Percentiles rank a stretch among this genome's conserved stretches.
These are phyloP conservation scores for Caprella mutica DNA, from an alignment of 2,888 invertebrate species.

Conservation along the genomic window DNA sequence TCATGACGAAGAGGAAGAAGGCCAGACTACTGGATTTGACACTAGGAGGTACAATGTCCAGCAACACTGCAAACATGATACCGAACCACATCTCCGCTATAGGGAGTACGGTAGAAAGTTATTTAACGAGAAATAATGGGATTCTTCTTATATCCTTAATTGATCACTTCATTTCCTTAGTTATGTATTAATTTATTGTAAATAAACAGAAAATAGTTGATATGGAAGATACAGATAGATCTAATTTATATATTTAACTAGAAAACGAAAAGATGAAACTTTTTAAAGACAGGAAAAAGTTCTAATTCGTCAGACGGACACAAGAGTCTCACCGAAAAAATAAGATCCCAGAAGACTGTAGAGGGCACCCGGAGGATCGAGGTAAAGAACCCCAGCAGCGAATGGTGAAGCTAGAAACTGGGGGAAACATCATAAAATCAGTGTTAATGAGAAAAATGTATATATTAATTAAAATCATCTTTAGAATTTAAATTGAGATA, in stretches of 20 bases:
- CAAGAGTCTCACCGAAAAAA: conserved; percentile 61
- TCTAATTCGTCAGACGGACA: no score
- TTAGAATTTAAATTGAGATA: neutral
- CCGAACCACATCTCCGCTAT: conserved; percentile 91
- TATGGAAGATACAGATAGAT: no score
- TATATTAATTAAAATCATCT: neutral
- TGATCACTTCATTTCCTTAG: no score
- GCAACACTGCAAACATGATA: conserved; percentile 76
- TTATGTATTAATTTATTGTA: no score
- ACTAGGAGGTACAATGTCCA: conserved; percentile 71
- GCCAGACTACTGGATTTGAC: conserved; percentile 75
- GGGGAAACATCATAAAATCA: conserved; percentile 15
- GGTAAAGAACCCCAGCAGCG: conserved; percentile 73
- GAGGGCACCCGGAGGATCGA: conserved; percentile 72
- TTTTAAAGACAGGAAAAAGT: neutral
- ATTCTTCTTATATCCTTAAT: no score
- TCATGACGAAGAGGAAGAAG: conserved; percentile 80
- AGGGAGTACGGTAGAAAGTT: conserved; percentile 30
- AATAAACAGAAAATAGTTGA: no score
- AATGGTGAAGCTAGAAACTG: conserved; percentile 68
- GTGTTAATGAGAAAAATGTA: neutral
- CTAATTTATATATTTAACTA: neutral
- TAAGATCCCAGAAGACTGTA: conserved; percentile 76
- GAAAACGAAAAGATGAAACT: neutral
- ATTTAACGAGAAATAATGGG: no score